Evolutionary conservation across 2,113 vertebrate species (phyloP), one percentile per base, ranked within the genome.

Genomic region (Calyptomena viridis): DNA sequence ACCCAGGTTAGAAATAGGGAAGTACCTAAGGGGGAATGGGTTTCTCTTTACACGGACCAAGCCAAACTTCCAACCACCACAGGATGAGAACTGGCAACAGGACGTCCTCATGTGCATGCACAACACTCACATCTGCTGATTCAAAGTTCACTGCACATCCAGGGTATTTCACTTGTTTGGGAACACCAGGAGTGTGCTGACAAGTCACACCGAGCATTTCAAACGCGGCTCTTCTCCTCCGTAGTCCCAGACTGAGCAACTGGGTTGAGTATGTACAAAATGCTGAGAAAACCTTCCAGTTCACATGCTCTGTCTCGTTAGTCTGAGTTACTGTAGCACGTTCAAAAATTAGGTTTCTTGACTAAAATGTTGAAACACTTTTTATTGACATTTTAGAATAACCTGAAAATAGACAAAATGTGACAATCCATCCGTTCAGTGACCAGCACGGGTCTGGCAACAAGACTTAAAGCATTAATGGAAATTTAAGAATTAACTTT

Each of bases 261-360:
- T 40, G 69, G 49, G 73, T 88, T n/a, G 85, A 94, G 76, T 95
- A 96, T 96, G 33, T 96, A 96, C 95, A 97, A 56, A 92, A 96
- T 49, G 84, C 82, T 92, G 94, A 95, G 93, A 91, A 91, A 77
- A 76, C 94, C 87, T 89, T 91, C 73, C 15, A 80, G 90, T 96
- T 93, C 92, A 84, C 68, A 53, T 46, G 80, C 84, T 94, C 77
- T 53, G 74, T 64, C 90, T 93, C 92, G 80, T 90, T 73, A 76
- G 77, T 92, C 28, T 63, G 78, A 87, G 47, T 78, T 50, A 89
- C 93, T 62, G 93, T 84, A 95, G 93, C 90, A 66, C 5, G 90
- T 72, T 89, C 86, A 68, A 66, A 95, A 93, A 44, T 87, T 4
- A 81, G 74, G 74, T 74, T 87, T 93, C 94, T 96, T 89, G 95